A percentile compares a stretch with the other conserved stretches of the same genome.
These are phyloP conservation scores for Eulacestoma nigropectus DNA, from an alignment of 2,113 vertebrate genomes.

Conservation along the genomic window DNA sequence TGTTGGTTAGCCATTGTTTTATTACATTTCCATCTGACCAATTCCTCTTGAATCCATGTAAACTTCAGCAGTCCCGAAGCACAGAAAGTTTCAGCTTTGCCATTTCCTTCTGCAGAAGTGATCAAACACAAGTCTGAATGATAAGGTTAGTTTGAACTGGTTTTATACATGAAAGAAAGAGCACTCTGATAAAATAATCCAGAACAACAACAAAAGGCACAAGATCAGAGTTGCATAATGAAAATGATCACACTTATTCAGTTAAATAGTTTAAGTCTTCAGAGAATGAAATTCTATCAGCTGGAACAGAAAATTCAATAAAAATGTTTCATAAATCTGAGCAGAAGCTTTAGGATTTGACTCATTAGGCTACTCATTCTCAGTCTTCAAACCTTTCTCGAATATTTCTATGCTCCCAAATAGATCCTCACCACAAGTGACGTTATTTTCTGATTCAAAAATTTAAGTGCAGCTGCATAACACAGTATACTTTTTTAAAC, in stretches of 20 bases:
- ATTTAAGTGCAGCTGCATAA: conserved; percentile 25
- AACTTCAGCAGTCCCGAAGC: not conserved
- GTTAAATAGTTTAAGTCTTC: not conserved
- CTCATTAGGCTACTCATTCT: not conserved
- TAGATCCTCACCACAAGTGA: not conserved
- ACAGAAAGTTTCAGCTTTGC: not conserved
- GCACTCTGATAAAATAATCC: not conserved
- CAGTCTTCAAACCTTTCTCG: not conserved
- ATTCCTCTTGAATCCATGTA: not conserved
- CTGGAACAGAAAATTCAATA: not conserved
- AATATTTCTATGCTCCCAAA: not conserved
- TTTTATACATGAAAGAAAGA: not conserved
- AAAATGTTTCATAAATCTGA: not conserved
- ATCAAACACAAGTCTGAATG: not conserved
- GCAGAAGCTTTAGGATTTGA: not conserved
- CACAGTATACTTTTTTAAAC: not conserved
- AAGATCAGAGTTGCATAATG: not conserved
- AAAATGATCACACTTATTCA: not conserved
- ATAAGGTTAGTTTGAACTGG: not conserved
- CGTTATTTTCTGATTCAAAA: conserved; percentile 48
- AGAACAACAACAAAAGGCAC: not conserved
- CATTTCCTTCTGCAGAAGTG: not conserved
- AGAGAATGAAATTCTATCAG: not conserved
- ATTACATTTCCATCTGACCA: not conserved
- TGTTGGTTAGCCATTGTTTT: not conserved